A percentile compares a stretch with the other conserved stretches of the same genome.
Evolutionary conservation across 2,888 invertebrate genomes (phyloP).

Genomic region (Marasmarcha lunaedactyla): DNA sequence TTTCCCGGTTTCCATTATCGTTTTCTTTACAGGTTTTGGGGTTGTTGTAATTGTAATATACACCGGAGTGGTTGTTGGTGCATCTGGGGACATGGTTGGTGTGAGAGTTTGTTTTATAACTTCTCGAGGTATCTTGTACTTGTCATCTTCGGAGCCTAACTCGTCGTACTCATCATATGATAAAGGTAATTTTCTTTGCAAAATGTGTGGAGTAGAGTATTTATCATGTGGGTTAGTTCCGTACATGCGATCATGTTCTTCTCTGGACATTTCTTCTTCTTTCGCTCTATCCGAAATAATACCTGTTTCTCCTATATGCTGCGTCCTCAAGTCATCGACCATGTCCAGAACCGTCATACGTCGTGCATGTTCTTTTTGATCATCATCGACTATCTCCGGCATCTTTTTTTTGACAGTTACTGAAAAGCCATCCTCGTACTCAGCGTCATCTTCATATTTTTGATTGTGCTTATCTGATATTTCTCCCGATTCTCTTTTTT

Average conservation of each 20-base stretch:
- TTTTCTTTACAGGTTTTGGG: not conserved
- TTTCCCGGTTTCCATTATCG: slow-evolving; percentile 25
- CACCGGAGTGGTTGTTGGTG: slow-evolving; percentile 10
- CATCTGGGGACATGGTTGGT: not conserved
- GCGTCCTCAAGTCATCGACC: slow-evolving; percentile 48
- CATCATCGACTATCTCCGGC: slow-evolving; percentile 23
- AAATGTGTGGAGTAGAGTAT: slow-evolving; percentile 22
- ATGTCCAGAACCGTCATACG: slow-evolving; percentile 43
- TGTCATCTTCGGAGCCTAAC: slow-evolving; percentile 32
- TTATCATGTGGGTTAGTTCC: slow-evolving; percentile 24
- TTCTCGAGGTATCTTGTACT: slow-evolving; percentile 29
- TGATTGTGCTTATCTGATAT: slow-evolving; percentile 11
- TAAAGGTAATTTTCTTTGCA: slow-evolving; percentile 10
- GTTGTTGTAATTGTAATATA: slow-evolving; percentile 20
- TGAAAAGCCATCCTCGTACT: slow-evolving; percentile 26
- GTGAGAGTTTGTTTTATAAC: slow-evolving; percentile 6
- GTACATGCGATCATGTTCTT: slow-evolving; percentile 32
- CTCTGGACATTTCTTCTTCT: slow-evolving; percentile 46
- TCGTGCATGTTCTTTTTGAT: slow-evolving; percentile 40
- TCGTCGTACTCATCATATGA: slow-evolving; percentile 35
- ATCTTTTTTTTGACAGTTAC: slow-evolving; percentile 24
- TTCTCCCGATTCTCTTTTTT: slow-evolving; percentile 11
- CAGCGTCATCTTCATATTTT: slow-evolving; percentile 24
- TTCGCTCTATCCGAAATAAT: slow-evolving; percentile 41
- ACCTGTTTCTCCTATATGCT: slow-evolving; percentile 48